A percentile compares a stretch with the other conserved stretches of the same genome.
Evolutionary conservation across 1,140 invertebrate genomes (phyloP).

Genomic region (Drosophila pseudoananassae): DNA sequence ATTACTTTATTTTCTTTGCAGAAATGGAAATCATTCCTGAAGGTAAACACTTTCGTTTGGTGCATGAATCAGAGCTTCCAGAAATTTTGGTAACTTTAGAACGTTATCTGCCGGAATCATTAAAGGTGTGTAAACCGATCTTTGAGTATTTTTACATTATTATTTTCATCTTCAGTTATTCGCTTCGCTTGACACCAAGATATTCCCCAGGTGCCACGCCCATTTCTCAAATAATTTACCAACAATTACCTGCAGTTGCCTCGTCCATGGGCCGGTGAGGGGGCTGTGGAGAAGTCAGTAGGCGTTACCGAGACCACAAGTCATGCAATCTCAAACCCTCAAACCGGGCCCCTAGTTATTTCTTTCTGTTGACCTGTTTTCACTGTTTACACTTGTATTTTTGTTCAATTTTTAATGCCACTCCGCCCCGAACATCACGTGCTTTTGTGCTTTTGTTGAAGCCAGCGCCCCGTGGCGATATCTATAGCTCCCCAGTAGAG

Average conservation of each 20-base stretch:
- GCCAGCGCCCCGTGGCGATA: conserved; percentile 5
- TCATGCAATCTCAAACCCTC: conserved; percentile 68
- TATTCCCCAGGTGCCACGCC: conserved; percentile 44
- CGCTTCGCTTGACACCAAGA: conserved; percentile 13
- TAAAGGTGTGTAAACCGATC: conserved; percentile 86
- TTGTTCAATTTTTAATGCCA: conserved; percentile 68
- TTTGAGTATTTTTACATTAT: background rate
- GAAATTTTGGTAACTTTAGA: conserved; percentile 90
- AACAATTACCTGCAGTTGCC: conserved; percentile 56
- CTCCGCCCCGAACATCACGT: conserved; percentile 49
- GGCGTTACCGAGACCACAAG: conserved; percentile 52
- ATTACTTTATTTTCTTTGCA: conserved; percentile 83
- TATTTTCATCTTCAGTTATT: conserved; percentile 9
- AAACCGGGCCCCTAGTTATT: conserved; percentile 14
- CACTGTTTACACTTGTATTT: conserved; percentile 61
- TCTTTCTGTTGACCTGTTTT: conserved; percentile 72
- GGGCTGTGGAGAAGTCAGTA: conserved; percentile 16
- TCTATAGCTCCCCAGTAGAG: conserved; percentile 15
- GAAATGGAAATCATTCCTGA: conserved; percentile 92
- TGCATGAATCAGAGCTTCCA: conserved; percentile 91
- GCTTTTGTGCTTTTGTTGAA: conserved; percentile 22
- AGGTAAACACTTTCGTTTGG: conserved; percentile 93
- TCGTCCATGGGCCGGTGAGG: background rate
- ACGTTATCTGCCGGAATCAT: conserved; percentile 91
- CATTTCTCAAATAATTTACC: conserved; percentile 59